Conservation (phyloP, 1,140 invertebrate species). For the Hypothenemus hampei region DNA sequence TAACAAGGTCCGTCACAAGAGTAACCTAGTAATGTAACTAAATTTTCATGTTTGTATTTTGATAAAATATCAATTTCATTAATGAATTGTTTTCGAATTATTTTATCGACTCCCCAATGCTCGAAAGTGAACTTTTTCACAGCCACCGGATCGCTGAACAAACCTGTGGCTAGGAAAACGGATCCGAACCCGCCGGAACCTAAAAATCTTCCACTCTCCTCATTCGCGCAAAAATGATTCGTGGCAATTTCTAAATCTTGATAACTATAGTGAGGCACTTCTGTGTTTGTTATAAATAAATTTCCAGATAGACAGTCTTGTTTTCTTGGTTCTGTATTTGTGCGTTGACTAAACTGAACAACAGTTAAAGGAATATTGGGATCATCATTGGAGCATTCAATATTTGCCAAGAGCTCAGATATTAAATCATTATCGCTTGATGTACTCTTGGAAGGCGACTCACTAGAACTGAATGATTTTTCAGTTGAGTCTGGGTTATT, state of each 20-base stretch:
- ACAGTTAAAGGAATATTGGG: too few relatives aligned
- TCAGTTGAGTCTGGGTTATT: too few relatives aligned
- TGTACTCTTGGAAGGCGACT: too few relatives aligned
- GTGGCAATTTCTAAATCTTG: constrained; percentile 43
- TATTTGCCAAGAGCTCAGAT: too few relatives aligned
- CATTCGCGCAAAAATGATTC: constrained; percentile 36
- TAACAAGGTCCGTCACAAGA: constrained; percentile 56
- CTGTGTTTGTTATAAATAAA: too few relatives aligned
- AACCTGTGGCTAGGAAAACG: constrained; percentile 57
- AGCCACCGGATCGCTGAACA: constrained; percentile 50
- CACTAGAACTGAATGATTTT: too few relatives aligned
- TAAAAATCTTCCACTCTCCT: constrained; percentile 48
- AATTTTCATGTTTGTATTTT: constrained; percentile 61
- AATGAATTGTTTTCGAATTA: constrained; percentile 56
- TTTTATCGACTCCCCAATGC: constrained; percentile 44
- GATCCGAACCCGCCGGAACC: constrained; percentile 66
- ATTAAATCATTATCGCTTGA: too few relatives aligned
- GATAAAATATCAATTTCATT: constrained; percentile 58
- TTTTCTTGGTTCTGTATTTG: too few relatives aligned
- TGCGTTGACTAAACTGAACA: too few relatives aligned
- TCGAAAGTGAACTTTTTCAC: constrained; percentile 56
- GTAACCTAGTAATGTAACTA: constrained; percentile 62
- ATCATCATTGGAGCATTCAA: too few relatives aligned
- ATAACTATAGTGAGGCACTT: constrained; percentile 46
- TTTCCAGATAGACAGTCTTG: too few relatives aligned